A percentile compares a stretch with the other conserved stretches of the same genome.
Evolutionary conservation across 2,797 vertebrate genomes (phyloP).

Genomic region (Enteromius mattozi): DNA sequence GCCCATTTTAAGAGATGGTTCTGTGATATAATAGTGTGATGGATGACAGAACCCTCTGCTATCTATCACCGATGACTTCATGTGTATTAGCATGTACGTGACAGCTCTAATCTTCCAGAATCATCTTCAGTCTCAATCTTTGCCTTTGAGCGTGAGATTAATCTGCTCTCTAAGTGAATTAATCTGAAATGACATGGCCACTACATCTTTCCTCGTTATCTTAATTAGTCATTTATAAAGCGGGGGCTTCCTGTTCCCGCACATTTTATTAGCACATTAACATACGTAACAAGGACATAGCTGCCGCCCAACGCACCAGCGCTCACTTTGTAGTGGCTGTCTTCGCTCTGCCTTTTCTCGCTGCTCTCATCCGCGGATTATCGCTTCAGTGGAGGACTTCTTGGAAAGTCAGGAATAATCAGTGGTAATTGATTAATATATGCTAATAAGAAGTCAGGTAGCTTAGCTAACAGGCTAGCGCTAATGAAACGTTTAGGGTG

Average conservation of each 20-base stretch:
- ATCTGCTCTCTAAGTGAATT: constrained; percentile 72
- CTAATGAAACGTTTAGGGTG: background rate
- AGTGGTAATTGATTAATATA: constrained; percentile 66
- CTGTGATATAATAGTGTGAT: constrained; percentile 16
- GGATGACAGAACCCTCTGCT: constrained; percentile 13
- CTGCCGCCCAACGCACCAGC: constrained; percentile 54
- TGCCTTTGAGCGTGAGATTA: constrained; percentile 39
- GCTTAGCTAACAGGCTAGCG: constrained; percentile 40
- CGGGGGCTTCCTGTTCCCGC: constrained; percentile 80
- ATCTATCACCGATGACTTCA: constrained; percentile 12
- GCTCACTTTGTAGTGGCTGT: constrained; percentile 75
- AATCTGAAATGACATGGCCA: constrained; percentile 91
- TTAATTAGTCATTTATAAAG: constrained; percentile 94
- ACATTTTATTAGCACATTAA: constrained; percentile 90
- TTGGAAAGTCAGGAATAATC: constrained; percentile 72
- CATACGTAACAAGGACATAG: constrained; percentile 74
- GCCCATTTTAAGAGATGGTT: background rate
- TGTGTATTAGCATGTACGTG: constrained; percentile 12
- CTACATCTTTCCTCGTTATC: constrained; percentile 94
- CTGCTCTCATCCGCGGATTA: constrained; percentile 24
- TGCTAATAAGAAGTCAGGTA: constrained; percentile 62
- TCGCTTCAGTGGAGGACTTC: constrained; percentile 64
- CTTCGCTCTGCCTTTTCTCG: constrained; percentile 55
- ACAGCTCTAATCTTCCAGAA: constrained; percentile 36
- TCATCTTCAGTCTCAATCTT: constrained; percentile 39